phyloP scores from a whole-genome alignment of 2,888 invertebrate species.

The Sabatieria punctata region DNA sequence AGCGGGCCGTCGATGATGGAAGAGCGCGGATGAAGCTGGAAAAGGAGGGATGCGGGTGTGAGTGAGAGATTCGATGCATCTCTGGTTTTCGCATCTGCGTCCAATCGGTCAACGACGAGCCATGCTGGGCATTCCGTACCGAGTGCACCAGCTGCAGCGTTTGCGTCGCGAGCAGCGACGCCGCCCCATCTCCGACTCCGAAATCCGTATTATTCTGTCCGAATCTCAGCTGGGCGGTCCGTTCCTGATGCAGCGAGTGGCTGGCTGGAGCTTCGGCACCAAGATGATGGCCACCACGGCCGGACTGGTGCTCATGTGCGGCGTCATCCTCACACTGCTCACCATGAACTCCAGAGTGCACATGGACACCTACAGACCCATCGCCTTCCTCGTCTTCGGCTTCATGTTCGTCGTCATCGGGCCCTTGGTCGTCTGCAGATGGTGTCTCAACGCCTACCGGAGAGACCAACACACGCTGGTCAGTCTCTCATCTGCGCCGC shows the following conservation, averaged over 20 bases:
- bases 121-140: no score
- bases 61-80: no score
- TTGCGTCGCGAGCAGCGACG: neutral
- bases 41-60: no score
- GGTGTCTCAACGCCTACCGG: neutral
- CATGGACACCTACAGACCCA: neutral
- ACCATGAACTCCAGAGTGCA: neutral
- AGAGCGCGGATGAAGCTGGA: no score
- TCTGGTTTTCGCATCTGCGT: neutral
- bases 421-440: neutral
- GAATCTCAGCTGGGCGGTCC: no score
- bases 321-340: neutral
- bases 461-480: no score
- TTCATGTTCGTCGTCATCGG: neutral
- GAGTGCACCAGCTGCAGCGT: no score
- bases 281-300: neutral
- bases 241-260: neutral
- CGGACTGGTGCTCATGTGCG: neutral
- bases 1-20: no score
- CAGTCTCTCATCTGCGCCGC: no score
- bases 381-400: neutral
- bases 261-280: neutral
- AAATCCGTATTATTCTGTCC: no score
- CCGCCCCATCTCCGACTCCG: neutral
- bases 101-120: no score